Base-by-base conservation (phyloP, 2,888 invertebrate species). In the Agriopis leucophaearia region DNA sequence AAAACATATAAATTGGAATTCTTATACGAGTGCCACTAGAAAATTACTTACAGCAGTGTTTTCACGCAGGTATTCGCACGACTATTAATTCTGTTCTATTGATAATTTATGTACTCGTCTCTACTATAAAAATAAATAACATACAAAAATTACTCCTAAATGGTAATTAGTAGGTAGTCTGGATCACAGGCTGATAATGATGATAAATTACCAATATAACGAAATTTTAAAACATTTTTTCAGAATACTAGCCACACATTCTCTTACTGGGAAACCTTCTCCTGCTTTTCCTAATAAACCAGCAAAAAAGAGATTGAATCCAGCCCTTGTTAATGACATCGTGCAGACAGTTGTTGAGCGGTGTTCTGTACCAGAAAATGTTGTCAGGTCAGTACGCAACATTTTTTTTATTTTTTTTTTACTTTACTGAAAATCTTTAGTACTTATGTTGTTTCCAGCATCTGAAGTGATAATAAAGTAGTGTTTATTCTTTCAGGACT, bases 221-320 rank as follows among this genome's bases (percentile, higher is more conserved):
- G 1, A 27, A 27, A 27, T 27, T 1, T 27, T 27, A 27, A 27
- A 27, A 27, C 63, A 40, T 52, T 50, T 60, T 83, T 84, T 57
- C 73, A 92, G 94, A 51, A 83, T 92, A 6, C 79, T 95, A 57
- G 95, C 95, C 10, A 94, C 95, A 6, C 95, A 95, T 80, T 94
- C 94, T 0, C 77, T 95, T 5, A 94, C 94, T 0, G 95, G 95
- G 6, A 95, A 95, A 74, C 94, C 93, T 2, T 95, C 95, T 4
- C 95, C 95, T 0, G 95, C 91, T 0, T 90, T 91, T 66, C 87
- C 85, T 0, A 81, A 86, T 63, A 91, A 88, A 62, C 88, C 89
- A 0, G 85, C 88, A 0, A 91, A 91, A 73, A 85, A 87, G 70
- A 81, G 83, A 72, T 80, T 95, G 54, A 89, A 95, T 76, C 81